These are phyloP conservation scores for Propithecus coquereli DNA, from an alignment of 2,113 vertebrate species.

Conservation along the genomic window DNA sequence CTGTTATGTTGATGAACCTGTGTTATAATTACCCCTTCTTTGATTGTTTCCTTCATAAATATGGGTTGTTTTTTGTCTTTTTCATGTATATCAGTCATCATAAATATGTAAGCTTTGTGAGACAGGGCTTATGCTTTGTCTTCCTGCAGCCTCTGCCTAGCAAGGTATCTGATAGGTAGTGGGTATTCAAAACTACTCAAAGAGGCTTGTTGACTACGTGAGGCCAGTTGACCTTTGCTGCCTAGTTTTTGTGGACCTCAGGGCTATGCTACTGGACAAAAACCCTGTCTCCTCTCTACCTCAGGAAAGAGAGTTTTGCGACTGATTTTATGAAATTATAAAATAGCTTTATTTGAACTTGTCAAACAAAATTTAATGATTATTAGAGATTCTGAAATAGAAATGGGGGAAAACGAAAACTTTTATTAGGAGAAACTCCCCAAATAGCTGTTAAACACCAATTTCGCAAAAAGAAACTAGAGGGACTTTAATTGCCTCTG, in stretches of 20 bases:
- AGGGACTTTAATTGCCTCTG: conserved; percentile 29
- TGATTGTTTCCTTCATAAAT: background rate
- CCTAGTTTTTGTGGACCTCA: background rate
- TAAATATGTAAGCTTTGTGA: background rate
- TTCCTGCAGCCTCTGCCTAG: background rate
- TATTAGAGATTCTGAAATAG: conserved; percentile 19
- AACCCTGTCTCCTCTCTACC: background rate
- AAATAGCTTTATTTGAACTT: background rate
- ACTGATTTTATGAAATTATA: background rate
- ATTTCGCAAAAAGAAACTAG: conserved; percentile 29
- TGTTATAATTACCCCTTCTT: background rate
- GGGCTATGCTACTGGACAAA: background rate
- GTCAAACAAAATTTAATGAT: conserved; percentile 25
- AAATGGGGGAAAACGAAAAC: conserved; percentile 5
- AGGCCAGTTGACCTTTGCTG: background rate
- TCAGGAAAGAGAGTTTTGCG: background rate
- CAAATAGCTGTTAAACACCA: conserved; percentile 19
- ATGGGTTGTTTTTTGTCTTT: background rate
- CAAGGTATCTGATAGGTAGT: background rate
- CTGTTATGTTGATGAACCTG: background rate
- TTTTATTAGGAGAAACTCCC: conserved; percentile 45
- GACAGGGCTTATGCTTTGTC: background rate
- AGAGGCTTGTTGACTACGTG: background rate
- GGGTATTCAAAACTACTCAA: background rate
- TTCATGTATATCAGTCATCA: too few species aligned